A percentile compares a stretch with the other conserved stretches of the same genome.
Evolutionary conservation across 2,888 invertebrate genomes (phyloP).

Genomic region (Chrysodeixis includens): DNA sequence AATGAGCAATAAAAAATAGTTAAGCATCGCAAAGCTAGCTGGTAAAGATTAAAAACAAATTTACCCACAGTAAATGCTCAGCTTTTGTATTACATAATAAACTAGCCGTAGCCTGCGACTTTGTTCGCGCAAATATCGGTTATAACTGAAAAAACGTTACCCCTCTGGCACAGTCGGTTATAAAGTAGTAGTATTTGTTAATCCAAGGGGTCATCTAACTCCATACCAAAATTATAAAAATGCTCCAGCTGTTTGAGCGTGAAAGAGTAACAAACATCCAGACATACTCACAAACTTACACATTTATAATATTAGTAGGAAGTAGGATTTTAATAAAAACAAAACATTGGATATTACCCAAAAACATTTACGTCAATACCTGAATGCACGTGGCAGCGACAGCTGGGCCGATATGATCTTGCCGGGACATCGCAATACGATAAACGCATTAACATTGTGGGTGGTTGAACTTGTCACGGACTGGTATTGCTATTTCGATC

Average conservation of each 20-base stretch:
- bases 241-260: too few species aligned
- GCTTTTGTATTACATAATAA: not conserved
- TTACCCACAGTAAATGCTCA: not conserved
- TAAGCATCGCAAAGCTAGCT: not conserved
- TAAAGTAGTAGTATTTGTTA: too few species aligned
- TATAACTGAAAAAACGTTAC: too few species aligned
- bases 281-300: too few species aligned
- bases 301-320: too few species aligned
- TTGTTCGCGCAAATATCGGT: too few species aligned
- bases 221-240: too few species aligned
- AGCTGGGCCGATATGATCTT: conserved; percentile 78
- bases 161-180: too few species aligned
- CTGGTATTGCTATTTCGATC: conserved; percentile 36
- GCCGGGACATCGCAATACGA: conserved; percentile 61
- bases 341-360: conserved; percentile 22
- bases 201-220: too few species aligned
- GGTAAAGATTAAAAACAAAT: not conserved
- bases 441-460: conserved; percentile 53
- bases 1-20: not conserved
- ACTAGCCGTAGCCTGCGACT: too few species aligned
- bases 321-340: conserved; percentile 28
- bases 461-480: conserved; percentile 51
- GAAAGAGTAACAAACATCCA: too few species aligned
- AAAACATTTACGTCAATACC: conserved; percentile 48
- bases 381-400: conserved; percentile 70